These are phyloP conservation scores for Thelaira solivaga DNA, from an alignment of 2,888 invertebrate species.

Conservation along the genomic window DNA sequence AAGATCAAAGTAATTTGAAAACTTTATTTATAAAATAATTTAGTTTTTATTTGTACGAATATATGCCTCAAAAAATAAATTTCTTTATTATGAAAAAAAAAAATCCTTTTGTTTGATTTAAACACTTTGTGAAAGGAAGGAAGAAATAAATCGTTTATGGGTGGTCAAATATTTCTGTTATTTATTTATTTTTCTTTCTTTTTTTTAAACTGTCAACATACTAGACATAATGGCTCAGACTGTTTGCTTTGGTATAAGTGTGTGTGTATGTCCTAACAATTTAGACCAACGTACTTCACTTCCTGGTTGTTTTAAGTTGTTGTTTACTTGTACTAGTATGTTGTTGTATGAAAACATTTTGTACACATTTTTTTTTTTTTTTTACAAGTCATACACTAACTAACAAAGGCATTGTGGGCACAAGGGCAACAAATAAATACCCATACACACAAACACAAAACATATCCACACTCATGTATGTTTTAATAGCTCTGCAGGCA, in stretches of 20 bases:
- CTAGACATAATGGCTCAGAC: not conserved
- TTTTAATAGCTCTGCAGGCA: not conserved
- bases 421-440: too few species aligned
- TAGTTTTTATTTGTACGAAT: too few species aligned
- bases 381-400: too few species aligned
- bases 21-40: too few species aligned
- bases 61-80: too few species aligned
- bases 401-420: too few species aligned
- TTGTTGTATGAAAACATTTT: too few species aligned
- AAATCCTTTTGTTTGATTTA: not conserved
- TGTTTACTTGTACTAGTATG: too few species aligned
- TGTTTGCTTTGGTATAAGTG: too few species aligned
- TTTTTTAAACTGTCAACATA: not conserved
- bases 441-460: too few species aligned
- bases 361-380: too few species aligned
- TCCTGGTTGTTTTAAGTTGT: not conserved
- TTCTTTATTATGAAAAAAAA: not conserved
- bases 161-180: conserved; percentile 13
- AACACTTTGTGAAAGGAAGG: not conserved
- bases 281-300: not conserved
- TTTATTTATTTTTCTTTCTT: not conserved
- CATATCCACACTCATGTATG: not conserved
- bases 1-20: too few species aligned
- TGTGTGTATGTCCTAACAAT: conserved; percentile 6
- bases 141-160: not conserved